Evolutionary conservation across 2,113 vertebrate genomes (phyloP), one percentile per base, ranked within the genome.

Genomic region (Orthonyx spaldingii): DNA sequence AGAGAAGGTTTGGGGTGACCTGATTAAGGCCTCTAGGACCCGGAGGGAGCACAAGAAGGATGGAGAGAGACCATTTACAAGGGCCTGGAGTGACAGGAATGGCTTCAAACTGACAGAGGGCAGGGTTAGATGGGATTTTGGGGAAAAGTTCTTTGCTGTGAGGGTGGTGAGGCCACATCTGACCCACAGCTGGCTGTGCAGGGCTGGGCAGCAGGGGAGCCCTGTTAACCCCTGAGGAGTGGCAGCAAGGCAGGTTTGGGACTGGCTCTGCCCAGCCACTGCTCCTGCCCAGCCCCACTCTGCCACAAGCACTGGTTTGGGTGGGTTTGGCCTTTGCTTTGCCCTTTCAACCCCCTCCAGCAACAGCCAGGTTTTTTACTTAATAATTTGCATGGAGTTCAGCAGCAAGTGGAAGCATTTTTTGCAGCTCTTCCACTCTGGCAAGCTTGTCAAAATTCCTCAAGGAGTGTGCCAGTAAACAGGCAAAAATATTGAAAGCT

Each of bases 401-500:
- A 56, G 59, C 61, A 27, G 52, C 7, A 46, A 55, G 55, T 21
- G 39, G 39, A 39, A 80, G 52, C 55, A 8, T 52, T 90, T 52
- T 90, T 64, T 81, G 88, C 65, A 57, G 63, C 90, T 79, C 88
- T 57, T 63, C 84, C 75, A 39, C 90, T 17, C 87, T 22, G 68
- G 56, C 59, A 84, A 59, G 89, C 76, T 42, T 95, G 89, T 94
- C 71, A 84, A 24, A 92, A 94, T 90, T 69, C 87, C 91, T 96
- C 57, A 16, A 89, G 91, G 85, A 95, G 24, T 1, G 0, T 80
- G 77, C 74, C 79, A 85, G 65, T 89, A 90, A 94, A 90, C 90
- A 89, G 70, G 56, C 64, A 91, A 71, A 96, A 96, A 87, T 74
- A 87, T 82, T 89, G 94, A 87, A 71, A 92, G 94, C 93, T 92